Base-by-base conservation (phyloP, 2,113 vertebrate species). In the Agapornis roseicollis region DNA sequence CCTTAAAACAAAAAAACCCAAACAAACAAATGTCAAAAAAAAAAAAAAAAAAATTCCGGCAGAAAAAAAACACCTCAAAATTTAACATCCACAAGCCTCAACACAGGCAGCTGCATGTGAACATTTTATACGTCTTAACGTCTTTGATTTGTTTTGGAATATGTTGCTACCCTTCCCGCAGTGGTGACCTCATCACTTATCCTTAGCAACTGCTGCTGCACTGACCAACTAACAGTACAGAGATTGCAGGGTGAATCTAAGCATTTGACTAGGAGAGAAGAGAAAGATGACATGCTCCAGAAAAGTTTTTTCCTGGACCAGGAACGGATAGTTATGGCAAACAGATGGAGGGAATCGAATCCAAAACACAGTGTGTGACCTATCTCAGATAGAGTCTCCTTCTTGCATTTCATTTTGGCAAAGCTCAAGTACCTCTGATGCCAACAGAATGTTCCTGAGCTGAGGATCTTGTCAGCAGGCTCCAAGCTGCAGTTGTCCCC, bases 301-400 rank as follows among this genome's bases (percentile, higher is more conserved):
- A 94, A 95, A 87, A 92, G 84, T 66, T 68, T 96, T 96, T 91
- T 94, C 94, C 90, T 96, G 93, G 95, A 96, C 44, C 60, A 76
- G 55, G n/a, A 92, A 69, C 77, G 76, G 76, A 73, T 23, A 78
- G 88, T 95, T 93, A 96, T 86, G 88, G 90, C 93, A 96, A 95
- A 95, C 94, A 96, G 96, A 96, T 96, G 96, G 88, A 76, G 50
- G 65, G 56, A 68, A 35, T 44, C 9, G 49, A 72, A 71, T 94
- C 93, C 94, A 93, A 96, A 84, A 89, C 90, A 90, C 86, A 90
- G 70, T 90, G 92, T 95, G 93, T 89, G 90, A 97, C 94, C 90
- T 86, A 93, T 94, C 93, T 90, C 47, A 37, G 90, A 95, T 94
- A 93, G 74, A 90, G 77, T 49, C 86, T 88, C 87, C 65, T 91